Evolutionary conservation across 2,797 vertebrate species (phyloP).

Genomic region (Calcarius lapponicus): DNA sequence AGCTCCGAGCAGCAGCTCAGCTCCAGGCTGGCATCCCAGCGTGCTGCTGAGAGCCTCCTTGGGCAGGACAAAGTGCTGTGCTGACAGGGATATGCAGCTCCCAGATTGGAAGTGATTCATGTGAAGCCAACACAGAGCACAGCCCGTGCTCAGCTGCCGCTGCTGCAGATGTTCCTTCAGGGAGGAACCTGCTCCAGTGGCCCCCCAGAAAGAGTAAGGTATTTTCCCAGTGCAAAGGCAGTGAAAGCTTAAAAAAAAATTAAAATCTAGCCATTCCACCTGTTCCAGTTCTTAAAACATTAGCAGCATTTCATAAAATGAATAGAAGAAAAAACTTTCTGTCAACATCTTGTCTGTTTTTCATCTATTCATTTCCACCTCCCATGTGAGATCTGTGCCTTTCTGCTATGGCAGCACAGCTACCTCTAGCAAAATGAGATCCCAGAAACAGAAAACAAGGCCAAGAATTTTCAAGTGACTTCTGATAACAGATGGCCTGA

Average conservation of each 20-base stretch:
- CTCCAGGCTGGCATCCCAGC: constrained; percentile 3
- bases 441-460: constrained; percentile 8
- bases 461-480: constrained; percentile 20
- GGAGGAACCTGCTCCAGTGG: neutral
- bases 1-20: neutral
- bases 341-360: constrained; percentile 10
- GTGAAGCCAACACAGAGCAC: neutral
- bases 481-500: neutral
- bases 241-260: neutral
- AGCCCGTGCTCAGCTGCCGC: neutral
- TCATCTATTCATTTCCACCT: neutral
- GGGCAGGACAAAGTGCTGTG: neutral
- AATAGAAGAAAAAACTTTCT: neutral
- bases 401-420: neutral
- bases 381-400: neutral
- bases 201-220: neutral
- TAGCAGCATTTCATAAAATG: neutral
- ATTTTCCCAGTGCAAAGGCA: neutral
- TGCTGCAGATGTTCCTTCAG: neutral
- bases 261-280: neutral
- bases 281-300: neutral
- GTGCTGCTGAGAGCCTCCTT: neutral
- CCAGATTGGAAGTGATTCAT: neutral
- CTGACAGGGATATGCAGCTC: neutral
- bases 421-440: constrained; percentile 1